These are phyloP conservation scores for Drosophila longiperda DNA, from an alignment of 2,888 invertebrate species.

Conservation along the genomic window DNA sequence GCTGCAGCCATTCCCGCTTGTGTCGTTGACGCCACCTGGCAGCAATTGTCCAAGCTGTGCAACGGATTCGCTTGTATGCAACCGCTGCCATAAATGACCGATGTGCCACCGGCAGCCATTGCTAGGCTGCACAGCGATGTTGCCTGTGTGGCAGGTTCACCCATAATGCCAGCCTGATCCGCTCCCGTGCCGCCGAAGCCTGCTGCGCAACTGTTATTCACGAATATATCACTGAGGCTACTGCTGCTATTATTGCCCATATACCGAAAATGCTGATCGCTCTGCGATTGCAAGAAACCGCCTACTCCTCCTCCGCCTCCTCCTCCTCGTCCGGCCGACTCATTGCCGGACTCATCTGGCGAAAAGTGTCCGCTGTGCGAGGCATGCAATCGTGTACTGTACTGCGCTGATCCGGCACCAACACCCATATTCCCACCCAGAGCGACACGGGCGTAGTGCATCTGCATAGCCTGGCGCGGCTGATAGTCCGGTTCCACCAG, in stretches of 20 bases:
- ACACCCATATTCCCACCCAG: slow-evolving; percentile 37
- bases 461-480: slow-evolving; percentile 43
- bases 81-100: slow-evolving; percentile 75
- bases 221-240: slow-evolving; percentile 84
- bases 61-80: slow-evolving; percentile 80
- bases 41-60: slow-evolving; percentile 84
- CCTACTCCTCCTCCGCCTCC: slow-evolving; percentile 6
- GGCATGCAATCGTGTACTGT: slow-evolving; percentile 65
- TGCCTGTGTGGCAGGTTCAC: slow-evolving; percentile 52
- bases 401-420: slow-evolving; percentile 27
- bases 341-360: slow-evolving; percentile 58
- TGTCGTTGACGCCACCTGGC: slow-evolving; percentile 66
- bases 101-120: slow-evolving; percentile 61
- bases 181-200: slow-evolving; percentile 35
- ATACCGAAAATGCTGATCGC: slow-evolving; percentile 84
- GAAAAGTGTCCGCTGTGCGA: slow-evolving; percentile 81
- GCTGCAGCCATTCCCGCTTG: slow-evolving; percentile 12
- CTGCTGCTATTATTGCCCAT: slow-evolving; percentile 83
- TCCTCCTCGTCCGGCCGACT: slow-evolving; percentile 31
- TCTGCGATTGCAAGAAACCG: slow-evolving; percentile 82
- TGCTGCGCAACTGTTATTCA: slow-evolving; percentile 82
- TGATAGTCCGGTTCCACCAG: slow-evolving; percentile 83
- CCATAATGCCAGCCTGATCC: slow-evolving; percentile 16
- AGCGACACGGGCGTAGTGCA: slow-evolving; percentile 55
- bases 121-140: slow-evolving; percentile 67